Evolutionary conservation across 2,888 invertebrate species (phyloP), one percentile per base, ranked within the genome.

Genomic region (Noctua fimbriata): DNA sequence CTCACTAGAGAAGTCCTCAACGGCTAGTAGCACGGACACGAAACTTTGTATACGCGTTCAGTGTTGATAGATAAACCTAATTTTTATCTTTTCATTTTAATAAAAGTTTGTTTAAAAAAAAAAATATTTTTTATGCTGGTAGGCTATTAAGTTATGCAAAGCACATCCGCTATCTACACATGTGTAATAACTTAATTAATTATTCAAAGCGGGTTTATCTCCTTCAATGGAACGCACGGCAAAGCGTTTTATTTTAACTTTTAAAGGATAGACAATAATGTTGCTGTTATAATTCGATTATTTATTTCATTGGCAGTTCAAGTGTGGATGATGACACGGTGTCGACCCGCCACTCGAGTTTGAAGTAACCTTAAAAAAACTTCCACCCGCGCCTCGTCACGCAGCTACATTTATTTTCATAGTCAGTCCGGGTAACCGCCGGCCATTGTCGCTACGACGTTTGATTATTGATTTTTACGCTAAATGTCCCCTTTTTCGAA

Each of bases 391-490:
- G 94, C 95, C 91, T 89, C 92, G 95, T 95, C 96, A 95, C 95
- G 93, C 94, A 92, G 92, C 88, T 92, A 91, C 93, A 92, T 95
- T 94, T 96, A 96, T 96, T 96, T 95, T 96, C 95, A 96, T 96
- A 96, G 96, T 93, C 95, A 93, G 91, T 93, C 93, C 94, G 94
- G 93, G 94, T 95, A 95, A 96, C 96, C 96, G 95, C 94, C 92
- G 90, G 85, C 95, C 88, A 94, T 96, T 96, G 96, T 96, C 92
- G 88, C 88, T 86, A 89, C 89, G 91, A 93, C 94, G 93, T 95
- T 94, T 94, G 95, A 96, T 96, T 97, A 96, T 97, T 97, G 97
- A 97, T 97, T 96, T 96, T 96, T 95, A 96, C 96, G 96, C 96
- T 94, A 96, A 95, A 96, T 95, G 95, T 94, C 95, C 92, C 94